phyloP scores from a whole-genome alignment of 1,140 invertebrate species.

The Lithobius niger region DNA sequence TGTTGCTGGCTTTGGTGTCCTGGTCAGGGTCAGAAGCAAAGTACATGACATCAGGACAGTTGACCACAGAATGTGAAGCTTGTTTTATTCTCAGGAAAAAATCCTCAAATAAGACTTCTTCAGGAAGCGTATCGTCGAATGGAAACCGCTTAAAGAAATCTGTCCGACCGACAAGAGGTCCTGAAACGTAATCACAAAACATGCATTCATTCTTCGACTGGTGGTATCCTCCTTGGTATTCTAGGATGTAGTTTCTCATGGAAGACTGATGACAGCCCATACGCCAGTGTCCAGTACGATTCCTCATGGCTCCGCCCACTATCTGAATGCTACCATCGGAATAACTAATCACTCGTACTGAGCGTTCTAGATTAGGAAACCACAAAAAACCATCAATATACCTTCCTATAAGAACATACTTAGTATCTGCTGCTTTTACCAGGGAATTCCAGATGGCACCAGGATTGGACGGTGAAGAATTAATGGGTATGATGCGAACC shows the following conservation, averaged over 20 bases:
- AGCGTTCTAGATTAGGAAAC: conserved; percentile 21
- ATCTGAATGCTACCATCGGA: conserved; percentile 14
- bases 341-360: conserved; percentile 22
- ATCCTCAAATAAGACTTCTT: conserved; percentile 11
- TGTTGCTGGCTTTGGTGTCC: neutral
- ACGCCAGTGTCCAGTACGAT: conserved; percentile 25
- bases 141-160: conserved; percentile 14
- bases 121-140: conserved; percentile 12
- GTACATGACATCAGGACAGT: conserved; percentile 3
- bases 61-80: neutral
- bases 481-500: too few species aligned
- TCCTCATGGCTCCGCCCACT: conserved; percentile 23
- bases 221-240: conserved; percentile 24
- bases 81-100: conserved; percentile 18
- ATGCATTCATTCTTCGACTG: conserved; percentile 25
- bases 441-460: conserved; percentile 20
- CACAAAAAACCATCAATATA: conserved; percentile 17
- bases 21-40: neutral
- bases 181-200: conserved; percentile 26
- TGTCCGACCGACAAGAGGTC: conserved; percentile 24
- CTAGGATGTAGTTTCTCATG: conserved; percentile 22
- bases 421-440: conserved; percentile 18
- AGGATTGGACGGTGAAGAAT: neutral
- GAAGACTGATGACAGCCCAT: conserved; percentile 24
- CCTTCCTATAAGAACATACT: conserved; percentile 24